Evolutionary conservation across 2,113 vertebrate genomes (phyloP).

Genomic region (Oxyura jamaicensis): DNA sequence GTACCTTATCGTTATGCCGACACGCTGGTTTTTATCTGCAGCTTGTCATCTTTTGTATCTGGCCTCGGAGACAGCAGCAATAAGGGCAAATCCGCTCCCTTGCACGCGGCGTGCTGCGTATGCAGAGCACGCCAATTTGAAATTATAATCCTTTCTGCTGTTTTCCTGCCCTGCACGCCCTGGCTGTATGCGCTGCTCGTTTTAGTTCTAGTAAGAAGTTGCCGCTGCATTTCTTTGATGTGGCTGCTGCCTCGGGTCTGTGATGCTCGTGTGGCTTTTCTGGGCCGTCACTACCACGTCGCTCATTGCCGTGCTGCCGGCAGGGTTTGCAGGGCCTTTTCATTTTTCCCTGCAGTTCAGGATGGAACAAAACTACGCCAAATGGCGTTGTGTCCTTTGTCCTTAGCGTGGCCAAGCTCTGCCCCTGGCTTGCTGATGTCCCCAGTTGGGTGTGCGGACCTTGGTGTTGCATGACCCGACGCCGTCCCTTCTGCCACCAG

Average conservation of each 20-base stretch:
- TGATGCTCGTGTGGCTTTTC: background rate
- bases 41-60: constrained; percentile 10
- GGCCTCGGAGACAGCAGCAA: background rate
- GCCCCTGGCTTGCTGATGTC: background rate
- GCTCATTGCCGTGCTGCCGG: background rate
- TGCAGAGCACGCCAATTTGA: background rate
- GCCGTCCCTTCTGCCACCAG: no score
- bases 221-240: background rate
- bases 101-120: background rate
- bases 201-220: background rate
- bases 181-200: background rate
- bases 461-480: background rate
- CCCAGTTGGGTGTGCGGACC: background rate
- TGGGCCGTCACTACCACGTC: background rate
- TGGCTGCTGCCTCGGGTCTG: background rate
- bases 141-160: background rate
- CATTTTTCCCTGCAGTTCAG: background rate
- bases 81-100: background rate
- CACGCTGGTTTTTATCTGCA: background rate
- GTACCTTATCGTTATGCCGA: background rate
- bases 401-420: background rate
- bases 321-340: background rate
- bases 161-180: background rate
- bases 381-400: background rate
- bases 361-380: constrained; percentile 4